Percentiles rank a stretch among this genome's conserved stretches.
Conservation (phyloP, 2,888 invertebrate species). For the Endomychus coccineus region DNA sequence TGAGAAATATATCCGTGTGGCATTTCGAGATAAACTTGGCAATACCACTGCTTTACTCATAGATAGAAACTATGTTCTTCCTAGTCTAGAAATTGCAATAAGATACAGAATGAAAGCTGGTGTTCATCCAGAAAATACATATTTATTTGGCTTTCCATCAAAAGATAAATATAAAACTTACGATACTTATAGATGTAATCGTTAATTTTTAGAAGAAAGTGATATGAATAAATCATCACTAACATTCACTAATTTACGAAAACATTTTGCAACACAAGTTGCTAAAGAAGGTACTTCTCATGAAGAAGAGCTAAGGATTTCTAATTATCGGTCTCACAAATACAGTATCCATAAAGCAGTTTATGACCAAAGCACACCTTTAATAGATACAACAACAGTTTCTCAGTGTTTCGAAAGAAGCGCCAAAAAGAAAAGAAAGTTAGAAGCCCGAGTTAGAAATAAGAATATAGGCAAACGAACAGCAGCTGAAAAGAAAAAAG, state of each 20-base stretch:
- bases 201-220: not conserved
- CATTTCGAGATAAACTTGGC: not conserved
- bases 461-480: no score
- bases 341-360: not conserved
- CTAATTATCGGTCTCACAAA: slow-evolving; percentile 1
- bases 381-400: not conserved
- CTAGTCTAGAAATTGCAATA: not conserved
- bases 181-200: not conserved
- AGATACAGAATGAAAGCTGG: not conserved
- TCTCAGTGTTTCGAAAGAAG: not conserved
- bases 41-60: slow-evolving; percentile 1
- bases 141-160: slow-evolving; percentile 1
- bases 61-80: not conserved
- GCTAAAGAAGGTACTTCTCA: not conserved
- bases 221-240: not conserved
- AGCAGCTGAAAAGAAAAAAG: no score
- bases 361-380: not conserved
- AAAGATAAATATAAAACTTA: not conserved
- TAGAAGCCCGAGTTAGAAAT: no score
- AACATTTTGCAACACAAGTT: slow-evolving; percentile 2
- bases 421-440: no score
- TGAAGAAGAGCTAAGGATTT: not conserved
- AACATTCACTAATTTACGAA: not conserved
- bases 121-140: not conserved
- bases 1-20: not conserved